phyloP scores from a whole-genome alignment of 2,888 invertebrate genomes.

The Chymomyza amoena region DNA sequence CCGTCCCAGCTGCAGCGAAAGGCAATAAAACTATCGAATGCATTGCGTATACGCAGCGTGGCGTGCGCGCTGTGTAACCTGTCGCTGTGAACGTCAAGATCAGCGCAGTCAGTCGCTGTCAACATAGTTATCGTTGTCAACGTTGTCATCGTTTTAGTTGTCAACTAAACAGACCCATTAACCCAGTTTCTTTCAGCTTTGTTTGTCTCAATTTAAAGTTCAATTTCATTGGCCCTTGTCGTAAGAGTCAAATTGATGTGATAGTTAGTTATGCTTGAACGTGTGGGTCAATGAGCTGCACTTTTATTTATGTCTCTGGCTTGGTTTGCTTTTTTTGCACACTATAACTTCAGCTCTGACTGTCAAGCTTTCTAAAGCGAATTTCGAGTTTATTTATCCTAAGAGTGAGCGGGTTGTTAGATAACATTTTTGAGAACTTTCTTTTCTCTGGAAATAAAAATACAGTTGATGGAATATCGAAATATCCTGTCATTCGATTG shows the following conservation, averaged over 20 bases:
- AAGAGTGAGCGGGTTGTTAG: too few species aligned
- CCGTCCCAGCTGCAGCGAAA: conserved; percentile 58
- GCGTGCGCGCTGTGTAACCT: conserved; percentile 17
- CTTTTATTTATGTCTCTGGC: conserved; percentile 23
- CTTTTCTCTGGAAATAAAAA: too few species aligned
- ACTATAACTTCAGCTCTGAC: not conserved
- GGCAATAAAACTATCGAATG: conserved; percentile 32
- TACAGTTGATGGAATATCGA: too few species aligned
- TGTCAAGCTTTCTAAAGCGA: not conserved
- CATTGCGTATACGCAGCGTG: conserved; percentile 63
- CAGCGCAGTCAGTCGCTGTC: not conserved
- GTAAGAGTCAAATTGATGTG: conserved; percentile 66
- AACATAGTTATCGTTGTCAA: not conserved
- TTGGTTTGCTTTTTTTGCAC: conserved; percentile 24
- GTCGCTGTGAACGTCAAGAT: conserved; percentile 8
- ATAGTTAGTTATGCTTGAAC: conserved; percentile 54
- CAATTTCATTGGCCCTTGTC: conserved; percentile 74
- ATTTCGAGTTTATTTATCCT: not conserved
- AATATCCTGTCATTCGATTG: too few species aligned
- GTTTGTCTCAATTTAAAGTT: conserved; percentile 71
- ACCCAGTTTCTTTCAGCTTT: conserved; percentile 54
- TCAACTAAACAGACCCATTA: conserved; percentile 68
- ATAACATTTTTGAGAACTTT: too few species aligned
- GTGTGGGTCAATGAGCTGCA: conserved; percentile 71
- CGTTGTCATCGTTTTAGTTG: conserved; percentile 1